phyloP scores from a whole-genome alignment of 2,797 vertebrate species.

The Anisognathus igniventris region DNA sequence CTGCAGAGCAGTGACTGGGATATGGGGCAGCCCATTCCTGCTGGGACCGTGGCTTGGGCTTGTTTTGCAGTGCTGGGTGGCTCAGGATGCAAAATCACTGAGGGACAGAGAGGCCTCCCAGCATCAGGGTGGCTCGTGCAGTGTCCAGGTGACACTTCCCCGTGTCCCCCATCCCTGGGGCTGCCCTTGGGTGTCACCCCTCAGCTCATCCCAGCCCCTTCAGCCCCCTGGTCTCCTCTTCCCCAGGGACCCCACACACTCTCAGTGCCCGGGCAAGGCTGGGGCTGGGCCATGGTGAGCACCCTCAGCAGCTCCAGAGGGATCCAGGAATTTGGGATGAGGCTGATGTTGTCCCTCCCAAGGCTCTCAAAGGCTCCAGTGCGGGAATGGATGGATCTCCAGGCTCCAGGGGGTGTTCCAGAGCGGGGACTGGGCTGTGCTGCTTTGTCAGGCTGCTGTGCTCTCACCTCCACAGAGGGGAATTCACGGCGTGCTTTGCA shows the following conservation, averaged over 20 bases:
- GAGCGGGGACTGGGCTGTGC: rapidly evolving
- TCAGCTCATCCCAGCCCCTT: not conserved
- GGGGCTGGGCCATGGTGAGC: rapidly evolving
- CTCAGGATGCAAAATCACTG: rapidly evolving
- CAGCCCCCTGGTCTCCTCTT: not conserved
- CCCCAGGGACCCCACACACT: rapidly evolving
- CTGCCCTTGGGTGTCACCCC: not conserved
- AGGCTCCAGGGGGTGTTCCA: rapidly evolving
- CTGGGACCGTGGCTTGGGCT: rapidly evolving
- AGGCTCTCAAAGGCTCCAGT: not conserved
- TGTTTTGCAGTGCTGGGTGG: rapidly evolving
- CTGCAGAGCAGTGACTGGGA: not conserved
- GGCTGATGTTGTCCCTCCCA: rapidly evolving
- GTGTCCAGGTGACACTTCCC: rapidly evolving
- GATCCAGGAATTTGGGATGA: not conserved
- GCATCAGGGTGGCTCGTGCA: rapidly evolving
- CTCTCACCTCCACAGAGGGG: not conserved
- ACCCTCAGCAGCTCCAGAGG: rapidly evolving
- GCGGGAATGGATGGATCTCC: not conserved
- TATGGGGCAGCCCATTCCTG: rapidly evolving
- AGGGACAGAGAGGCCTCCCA: not conserved
- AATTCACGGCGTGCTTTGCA: not conserved
- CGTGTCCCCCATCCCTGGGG: not conserved
- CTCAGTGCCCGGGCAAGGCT: rapidly evolving
- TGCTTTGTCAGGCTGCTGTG: not conserved